Percentiles rank a stretch among this genome's conserved stretches.
Evolutionary conservation across 2,888 invertebrate species (phyloP).

Genomic region (Ceriagrion tenellum): DNA sequence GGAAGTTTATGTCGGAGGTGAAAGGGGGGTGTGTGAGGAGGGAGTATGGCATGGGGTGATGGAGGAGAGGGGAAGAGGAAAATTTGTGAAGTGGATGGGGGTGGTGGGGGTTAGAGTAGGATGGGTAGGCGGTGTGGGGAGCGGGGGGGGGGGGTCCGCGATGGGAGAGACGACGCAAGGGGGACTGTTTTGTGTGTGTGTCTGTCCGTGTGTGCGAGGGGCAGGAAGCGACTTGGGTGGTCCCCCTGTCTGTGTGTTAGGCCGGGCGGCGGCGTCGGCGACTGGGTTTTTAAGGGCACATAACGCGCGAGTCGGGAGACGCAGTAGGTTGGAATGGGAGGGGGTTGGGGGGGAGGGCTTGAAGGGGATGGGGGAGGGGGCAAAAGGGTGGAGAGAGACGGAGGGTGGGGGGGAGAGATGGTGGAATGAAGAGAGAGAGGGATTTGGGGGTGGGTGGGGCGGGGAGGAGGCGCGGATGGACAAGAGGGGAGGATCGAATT

Average conservation of each 20-base stretch:
- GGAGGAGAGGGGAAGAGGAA: too few species aligned
- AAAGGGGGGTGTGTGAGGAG: too few species aligned
- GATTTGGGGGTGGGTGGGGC: too few species aligned
- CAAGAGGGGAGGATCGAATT: neutral
- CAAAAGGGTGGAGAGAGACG: neutral
- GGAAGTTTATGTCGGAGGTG: too few species aligned
- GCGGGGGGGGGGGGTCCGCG: neutral
- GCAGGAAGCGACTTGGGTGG: constrained; percentile 62
- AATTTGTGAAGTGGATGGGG: too few species aligned
- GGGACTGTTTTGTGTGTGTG: too few species aligned
- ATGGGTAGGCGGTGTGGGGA: neutral
- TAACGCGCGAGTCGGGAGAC: constrained; percentile 54
- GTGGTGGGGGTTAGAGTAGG: neutral
- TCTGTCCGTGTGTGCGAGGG: too few species aligned
- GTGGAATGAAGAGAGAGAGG: neutral
- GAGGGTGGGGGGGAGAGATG: neutral
- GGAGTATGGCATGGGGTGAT: too few species aligned
- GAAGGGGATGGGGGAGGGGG: neutral
- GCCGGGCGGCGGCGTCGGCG: neutral
- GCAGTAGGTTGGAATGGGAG: constrained; percentile 16
- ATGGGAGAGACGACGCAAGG: neutral
- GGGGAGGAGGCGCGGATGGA: neutral
- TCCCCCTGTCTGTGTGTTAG: neutral
- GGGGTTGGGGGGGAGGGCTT: neutral
- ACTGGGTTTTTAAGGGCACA: constrained; percentile 26